A percentile compares a stretch with the other conserved stretches of the same genome.
Evolutionary conservation across 1,140 invertebrate genomes (phyloP).

Genomic region (Drosophila sp.): DNA sequence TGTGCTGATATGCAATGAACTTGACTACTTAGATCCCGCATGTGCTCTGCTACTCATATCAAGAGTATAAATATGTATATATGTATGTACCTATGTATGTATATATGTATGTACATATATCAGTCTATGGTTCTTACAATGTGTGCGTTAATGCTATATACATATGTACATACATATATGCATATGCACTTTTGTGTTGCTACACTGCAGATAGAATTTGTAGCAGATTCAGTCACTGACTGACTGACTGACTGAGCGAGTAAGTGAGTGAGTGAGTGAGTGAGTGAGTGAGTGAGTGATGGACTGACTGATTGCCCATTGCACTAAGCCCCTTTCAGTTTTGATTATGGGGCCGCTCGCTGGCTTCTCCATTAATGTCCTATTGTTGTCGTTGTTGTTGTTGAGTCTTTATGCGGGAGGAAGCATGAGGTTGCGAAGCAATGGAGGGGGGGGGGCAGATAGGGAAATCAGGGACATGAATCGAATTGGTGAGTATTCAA

Average conservation of each 20-base stretch:
- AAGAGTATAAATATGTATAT: not conserved
- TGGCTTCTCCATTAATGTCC: slow-evolving; percentile 50
- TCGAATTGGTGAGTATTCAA: not conserved
- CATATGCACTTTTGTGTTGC: slow-evolving; percentile 20
- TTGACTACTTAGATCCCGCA: slow-evolving; percentile 3
- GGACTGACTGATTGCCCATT: slow-evolving; percentile 53
- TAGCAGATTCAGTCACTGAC: slow-evolving; percentile 35
- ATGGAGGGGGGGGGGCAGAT: not conserved
- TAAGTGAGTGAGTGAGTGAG: slow-evolving; percentile 9
- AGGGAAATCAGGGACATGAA: not conserved
- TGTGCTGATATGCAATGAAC: slow-evolving; percentile 10
- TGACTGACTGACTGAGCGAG: not conserved
- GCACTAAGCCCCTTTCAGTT: slow-evolving; percentile 45
- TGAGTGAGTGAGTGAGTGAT: slow-evolving; percentile 14
- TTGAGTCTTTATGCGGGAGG: not conserved
- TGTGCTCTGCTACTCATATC: not conserved
- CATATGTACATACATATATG: slow-evolving; percentile 9
- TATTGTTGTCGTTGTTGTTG: slow-evolving; percentile 36
- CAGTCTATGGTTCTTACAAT: not conserved
- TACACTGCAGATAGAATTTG: slow-evolving; percentile 20
- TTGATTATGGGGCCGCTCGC: slow-evolving; percentile 49
- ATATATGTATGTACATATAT: not conserved
- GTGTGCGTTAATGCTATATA: not conserved
- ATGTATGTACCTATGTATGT: not conserved
- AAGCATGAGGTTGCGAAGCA: not conserved